Percentiles rank a stretch among this genome's conserved stretches.
Conservation (phyloP, 2,888 invertebrate species). For the Napeogenes sylphis region DNA sequence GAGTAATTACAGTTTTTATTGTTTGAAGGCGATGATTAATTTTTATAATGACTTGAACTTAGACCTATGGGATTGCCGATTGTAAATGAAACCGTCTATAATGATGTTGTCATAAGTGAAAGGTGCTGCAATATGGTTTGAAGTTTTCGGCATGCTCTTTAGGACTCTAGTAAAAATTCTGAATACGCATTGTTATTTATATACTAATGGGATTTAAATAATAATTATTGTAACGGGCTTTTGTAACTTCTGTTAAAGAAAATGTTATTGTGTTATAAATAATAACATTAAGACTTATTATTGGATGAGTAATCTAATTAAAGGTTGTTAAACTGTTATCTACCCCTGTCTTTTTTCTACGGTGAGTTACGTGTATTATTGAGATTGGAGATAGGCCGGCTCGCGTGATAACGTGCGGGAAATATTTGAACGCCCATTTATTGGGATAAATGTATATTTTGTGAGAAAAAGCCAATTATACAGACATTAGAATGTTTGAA, state of each 20-base stretch:
- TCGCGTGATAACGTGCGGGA: slow-evolving; percentile 15
- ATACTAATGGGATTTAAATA: too few relatives aligned
- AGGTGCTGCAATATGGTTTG: slow-evolving; percentile 6
- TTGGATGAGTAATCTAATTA: too few relatives aligned
- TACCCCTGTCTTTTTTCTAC: slow-evolving; percentile 9
- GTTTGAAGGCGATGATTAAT: slow-evolving; percentile 28
- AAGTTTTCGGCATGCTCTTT: background rate
- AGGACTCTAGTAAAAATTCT: too few relatives aligned
- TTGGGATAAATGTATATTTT: slow-evolving; percentile 12
- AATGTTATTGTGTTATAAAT: too few relatives aligned
- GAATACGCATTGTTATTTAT: too few relatives aligned
- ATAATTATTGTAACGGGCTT: too few relatives aligned
- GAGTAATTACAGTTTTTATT: slow-evolving; percentile 24
- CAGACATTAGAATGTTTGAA: too few relatives aligned
- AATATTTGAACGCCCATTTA: slow-evolving; percentile 9
- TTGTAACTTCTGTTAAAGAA: too few relatives aligned
- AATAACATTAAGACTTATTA: too few relatives aligned
- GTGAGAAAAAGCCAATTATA: too few relatives aligned
- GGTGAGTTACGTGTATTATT: slow-evolving; percentile 13
- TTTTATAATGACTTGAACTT: slow-evolving; percentile 30
- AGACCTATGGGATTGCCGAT: slow-evolving; percentile 22
- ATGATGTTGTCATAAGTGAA: slow-evolving; percentile 22
- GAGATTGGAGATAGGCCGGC: slow-evolving; percentile 15
- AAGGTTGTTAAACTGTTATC: slow-evolving; percentile 7
- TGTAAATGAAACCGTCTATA: slow-evolving; percentile 20